phyloP scores from a whole-genome alignment of 1,140 invertebrate species.

The Adelges cooleyi region DNA sequence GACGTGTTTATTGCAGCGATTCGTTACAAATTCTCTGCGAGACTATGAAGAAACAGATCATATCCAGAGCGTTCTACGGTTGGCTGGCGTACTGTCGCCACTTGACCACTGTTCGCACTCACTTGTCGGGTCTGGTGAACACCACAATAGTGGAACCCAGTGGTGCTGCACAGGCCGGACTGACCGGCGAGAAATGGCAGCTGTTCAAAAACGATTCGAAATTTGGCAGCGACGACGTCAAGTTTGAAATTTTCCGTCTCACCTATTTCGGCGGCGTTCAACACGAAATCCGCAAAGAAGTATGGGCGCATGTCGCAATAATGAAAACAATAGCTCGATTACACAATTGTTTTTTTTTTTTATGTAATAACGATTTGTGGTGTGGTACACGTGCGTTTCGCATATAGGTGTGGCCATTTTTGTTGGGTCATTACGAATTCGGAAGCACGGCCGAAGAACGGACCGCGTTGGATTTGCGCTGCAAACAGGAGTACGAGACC shows the following conservation, averaged over 20 bases:
- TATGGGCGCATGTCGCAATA: too few relatives aligned
- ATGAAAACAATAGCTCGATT: too few relatives aligned
- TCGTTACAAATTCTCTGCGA: constrained; percentile 68
- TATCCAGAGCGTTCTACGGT: constrained; percentile 89
- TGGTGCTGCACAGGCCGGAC: constrained; percentile 43
- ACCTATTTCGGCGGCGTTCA: constrained; percentile 80
- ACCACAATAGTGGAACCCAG: constrained; percentile 44
- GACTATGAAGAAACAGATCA: constrained; percentile 87
- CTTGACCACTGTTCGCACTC: constrained; percentile 78
- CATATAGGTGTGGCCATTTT: constrained; percentile 76
- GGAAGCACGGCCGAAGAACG: constrained; percentile 59
- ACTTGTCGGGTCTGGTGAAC: constrained; percentile 79
- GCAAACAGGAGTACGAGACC: constrained; percentile 67
- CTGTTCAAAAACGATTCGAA: constrained; percentile 44
- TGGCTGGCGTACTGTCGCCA: constrained; percentile 91
- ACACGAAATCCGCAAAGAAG: constrained; percentile 62
- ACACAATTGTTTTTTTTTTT: too few relatives aligned
- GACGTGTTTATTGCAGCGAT: constrained; percentile 36
- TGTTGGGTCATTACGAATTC: constrained; percentile 77
- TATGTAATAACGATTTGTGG: too few relatives aligned
- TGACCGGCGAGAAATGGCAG: constrained; percentile 58
- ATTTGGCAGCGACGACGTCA: constrained; percentile 42
- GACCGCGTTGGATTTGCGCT: constrained; percentile 50
- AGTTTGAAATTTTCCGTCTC: constrained; percentile 63
- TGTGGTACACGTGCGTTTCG: too few relatives aligned